Conservation (phyloP, 53 echinoderm and acorn worm species). For the Actinopyga echinites region DNA sequence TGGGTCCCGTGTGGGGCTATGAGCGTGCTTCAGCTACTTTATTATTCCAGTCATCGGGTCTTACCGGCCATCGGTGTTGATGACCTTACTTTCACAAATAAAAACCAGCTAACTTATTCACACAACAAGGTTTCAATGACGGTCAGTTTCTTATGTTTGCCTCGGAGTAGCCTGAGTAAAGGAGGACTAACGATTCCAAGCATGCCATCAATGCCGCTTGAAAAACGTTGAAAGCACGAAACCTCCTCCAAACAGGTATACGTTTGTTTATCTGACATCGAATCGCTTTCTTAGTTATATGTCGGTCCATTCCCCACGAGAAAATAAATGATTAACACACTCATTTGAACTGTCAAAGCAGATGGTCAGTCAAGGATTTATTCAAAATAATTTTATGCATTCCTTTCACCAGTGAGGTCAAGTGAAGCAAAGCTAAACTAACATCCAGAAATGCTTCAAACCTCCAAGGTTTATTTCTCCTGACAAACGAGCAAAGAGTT, state of each 20-base stretch:
- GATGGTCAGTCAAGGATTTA: conserved; percentile 11
- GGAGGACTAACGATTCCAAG: conserved; percentile 2
- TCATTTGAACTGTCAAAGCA: conserved; percentile 29
- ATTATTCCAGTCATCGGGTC: too few relatives aligned
- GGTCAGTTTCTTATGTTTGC: not conserved
- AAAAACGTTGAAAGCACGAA: not conserved
- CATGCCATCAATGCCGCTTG: conserved; percentile 10
- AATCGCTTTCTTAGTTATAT: conserved; percentile 2
- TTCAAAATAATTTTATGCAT: too few relatives aligned
- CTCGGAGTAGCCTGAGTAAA: too few relatives aligned
- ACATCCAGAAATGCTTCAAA: too few relatives aligned
- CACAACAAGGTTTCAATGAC: not conserved
- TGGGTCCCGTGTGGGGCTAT: too few relatives aligned
- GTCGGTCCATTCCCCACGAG: conserved; percentile 8
- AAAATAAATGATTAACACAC: conserved; percentile 37
- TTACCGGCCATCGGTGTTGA: not conserved
- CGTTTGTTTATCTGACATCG: conserved; percentile 11
- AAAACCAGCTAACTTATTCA: not conserved
- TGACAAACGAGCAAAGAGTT: too few relatives aligned
- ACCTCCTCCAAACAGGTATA: too few relatives aligned
- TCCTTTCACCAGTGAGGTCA: too few relatives aligned
- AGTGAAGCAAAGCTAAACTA: too few relatives aligned
- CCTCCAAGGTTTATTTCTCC: too few relatives aligned
- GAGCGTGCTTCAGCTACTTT: too few relatives aligned
- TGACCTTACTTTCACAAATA: not conserved